Evolutionary conservation across 2,797 vertebrate genomes (phyloP).

Genomic region (Phrynocephalus forsythii): DNA sequence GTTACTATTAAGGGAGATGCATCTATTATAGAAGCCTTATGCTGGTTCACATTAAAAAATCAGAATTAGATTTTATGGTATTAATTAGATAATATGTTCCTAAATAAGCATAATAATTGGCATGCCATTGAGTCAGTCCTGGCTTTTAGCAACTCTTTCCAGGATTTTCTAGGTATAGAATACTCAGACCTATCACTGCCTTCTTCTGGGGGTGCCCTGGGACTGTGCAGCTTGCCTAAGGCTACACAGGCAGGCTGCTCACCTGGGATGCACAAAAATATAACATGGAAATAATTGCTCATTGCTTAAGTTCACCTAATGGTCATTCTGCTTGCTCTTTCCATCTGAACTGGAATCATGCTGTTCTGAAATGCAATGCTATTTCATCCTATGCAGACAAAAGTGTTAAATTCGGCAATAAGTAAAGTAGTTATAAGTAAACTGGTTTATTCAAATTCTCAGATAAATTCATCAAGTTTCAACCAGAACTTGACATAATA

Average conservation of each 20-base stretch:
- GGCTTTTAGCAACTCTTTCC: too few species aligned
- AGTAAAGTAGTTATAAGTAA: background rate
- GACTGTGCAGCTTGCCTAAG: too few species aligned
- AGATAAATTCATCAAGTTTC: background rate
- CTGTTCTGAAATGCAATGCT: background rate
- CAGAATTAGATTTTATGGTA: slow-evolving; percentile 6
- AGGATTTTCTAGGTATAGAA: too few species aligned
- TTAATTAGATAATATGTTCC: too few species aligned
- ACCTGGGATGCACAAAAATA: background rate
- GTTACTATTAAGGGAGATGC: background rate
- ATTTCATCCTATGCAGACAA: background rate
- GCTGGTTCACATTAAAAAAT: background rate
- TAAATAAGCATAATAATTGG: too few species aligned
- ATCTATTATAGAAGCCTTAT: background rate
- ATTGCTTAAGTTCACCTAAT: slow-evolving; percentile 64
- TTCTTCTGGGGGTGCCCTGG: too few species aligned
- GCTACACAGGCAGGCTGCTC: background rate
- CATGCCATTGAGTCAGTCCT: too few species aligned
- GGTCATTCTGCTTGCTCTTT: slow-evolving; percentile 32
- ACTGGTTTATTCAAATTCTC: background rate
- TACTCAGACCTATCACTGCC: too few species aligned
- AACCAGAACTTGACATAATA: background rate
- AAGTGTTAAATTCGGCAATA: background rate
- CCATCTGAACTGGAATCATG: background rate
- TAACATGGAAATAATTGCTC: background rate